phyloP scores from a whole-genome alignment of 2,113 vertebrate genomes.

The Cephalopterus ornatus region DNA sequence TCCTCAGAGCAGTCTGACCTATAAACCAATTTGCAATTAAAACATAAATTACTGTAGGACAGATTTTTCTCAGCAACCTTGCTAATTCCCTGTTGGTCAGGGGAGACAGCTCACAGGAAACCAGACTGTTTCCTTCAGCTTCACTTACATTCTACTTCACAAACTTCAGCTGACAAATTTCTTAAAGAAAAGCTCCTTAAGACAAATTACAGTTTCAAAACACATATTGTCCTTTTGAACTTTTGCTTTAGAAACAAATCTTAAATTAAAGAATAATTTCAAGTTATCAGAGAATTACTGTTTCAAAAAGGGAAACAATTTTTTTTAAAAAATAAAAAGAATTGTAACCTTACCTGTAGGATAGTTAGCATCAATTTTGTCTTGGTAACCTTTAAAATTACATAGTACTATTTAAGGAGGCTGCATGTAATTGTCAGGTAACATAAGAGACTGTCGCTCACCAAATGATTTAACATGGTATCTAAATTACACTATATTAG shows the following conservation, averaged over 20 bases:
- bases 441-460: neutral
- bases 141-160: neutral
- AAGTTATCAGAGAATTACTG: neutral
- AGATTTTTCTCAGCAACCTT: neutral
- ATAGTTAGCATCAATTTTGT: neutral
- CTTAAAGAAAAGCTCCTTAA: neutral
- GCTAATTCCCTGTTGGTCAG: neutral
- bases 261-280: neutral
- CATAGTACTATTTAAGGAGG: neutral
- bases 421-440: neutral
- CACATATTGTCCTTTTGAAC: neutral
- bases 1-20: neutral
- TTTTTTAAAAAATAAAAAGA: neutral
- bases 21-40: neutral
- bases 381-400: constrained; percentile 2
- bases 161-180: neutral
- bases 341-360: neutral
- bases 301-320: neutral
- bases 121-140: neutral
- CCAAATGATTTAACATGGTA: neutral
- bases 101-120: neutral
- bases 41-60: neutral
- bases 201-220: neutral
- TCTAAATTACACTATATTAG: neutral
- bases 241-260: neutral